Evolutionary conservation across 2,888 invertebrate genomes (phyloP).

Genomic region (Himalopsyche tibetana): DNA sequence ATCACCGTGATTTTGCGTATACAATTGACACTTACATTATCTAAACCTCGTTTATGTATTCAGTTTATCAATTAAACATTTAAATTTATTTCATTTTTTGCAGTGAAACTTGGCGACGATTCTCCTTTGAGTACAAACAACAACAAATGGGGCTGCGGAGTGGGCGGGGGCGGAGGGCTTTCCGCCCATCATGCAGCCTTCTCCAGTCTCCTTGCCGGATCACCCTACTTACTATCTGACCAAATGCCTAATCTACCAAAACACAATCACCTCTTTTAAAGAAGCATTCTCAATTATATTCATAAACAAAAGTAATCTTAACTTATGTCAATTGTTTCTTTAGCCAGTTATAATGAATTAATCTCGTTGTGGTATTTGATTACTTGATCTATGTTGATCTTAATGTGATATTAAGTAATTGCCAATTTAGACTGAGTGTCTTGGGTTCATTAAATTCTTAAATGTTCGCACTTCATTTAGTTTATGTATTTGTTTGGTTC

Average conservation of each 20-base stretch:
- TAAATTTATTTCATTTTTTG: slow-evolving; percentile 66
- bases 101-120: slow-evolving; percentile 73
- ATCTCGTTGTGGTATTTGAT: slow-evolving; percentile 5
- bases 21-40: no score
- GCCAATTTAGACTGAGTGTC: neutral
- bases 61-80: neutral
- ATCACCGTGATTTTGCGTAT: no score
- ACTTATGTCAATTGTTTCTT: slow-evolving; percentile 15
- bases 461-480: neutral
- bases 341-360: slow-evolving; percentile 4
- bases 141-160: slow-evolving; percentile 71
- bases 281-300: neutral
- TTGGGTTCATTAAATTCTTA: neutral
- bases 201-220: slow-evolving; percentile 75
- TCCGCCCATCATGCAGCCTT: slow-evolving; percentile 71
- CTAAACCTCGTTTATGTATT: neutral
- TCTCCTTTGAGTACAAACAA: slow-evolving; percentile 70
- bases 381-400: slow-evolving; percentile 21
- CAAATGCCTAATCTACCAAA: slow-evolving; percentile 64
- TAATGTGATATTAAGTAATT: slow-evolving; percentile 43
- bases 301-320: slow-evolving; percentile 23
- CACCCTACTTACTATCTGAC: slow-evolving; percentile 73
- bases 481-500: no score
- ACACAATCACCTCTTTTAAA: slow-evolving; percentile 65
- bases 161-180: slow-evolving; percentile 67